Evolutionary conservation across 2,888 invertebrate genomes (phyloP).

Genomic region (Clusia tigrina): DNA sequence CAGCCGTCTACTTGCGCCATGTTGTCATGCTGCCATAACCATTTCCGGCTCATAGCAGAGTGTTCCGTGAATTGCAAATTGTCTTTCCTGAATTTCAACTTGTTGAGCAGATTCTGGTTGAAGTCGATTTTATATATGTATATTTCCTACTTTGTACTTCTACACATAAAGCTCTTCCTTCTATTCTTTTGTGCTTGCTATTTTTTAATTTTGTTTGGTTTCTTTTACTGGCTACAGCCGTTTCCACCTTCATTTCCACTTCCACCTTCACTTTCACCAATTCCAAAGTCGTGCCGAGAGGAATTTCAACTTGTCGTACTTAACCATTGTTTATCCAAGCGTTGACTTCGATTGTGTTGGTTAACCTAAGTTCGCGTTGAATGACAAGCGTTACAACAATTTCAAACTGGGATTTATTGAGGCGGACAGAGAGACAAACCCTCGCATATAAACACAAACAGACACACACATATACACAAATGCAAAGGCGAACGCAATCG

Average conservation of each 20-base stretch:
- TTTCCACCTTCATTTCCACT: background rate
- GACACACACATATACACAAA: background rate
- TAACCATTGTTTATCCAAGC: conserved; percentile 7
- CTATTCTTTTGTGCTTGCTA: background rate
- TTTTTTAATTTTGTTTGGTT: background rate
- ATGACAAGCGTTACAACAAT: conserved; percentile 20
- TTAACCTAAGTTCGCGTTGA: conserved; percentile 22
- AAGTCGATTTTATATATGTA: background rate
- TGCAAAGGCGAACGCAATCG: too few relatives aligned
- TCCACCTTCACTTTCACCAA: background rate
- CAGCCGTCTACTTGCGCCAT: background rate
- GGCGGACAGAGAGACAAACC: background rate
- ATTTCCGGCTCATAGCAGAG: conserved; percentile 5
- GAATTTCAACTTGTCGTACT: background rate
- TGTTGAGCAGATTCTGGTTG: conserved; percentile 6
- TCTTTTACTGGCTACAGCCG: background rate
- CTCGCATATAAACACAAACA: background rate
- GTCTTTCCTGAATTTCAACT: background rate
- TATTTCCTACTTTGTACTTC: background rate
- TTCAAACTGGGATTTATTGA: conserved; percentile 22
- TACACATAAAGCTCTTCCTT: background rate
- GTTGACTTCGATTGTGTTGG: conserved; percentile 16
- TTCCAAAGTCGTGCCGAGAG: background rate
- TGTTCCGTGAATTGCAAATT: background rate
- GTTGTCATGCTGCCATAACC: background rate